Evolutionary conservation across 2,113 vertebrate genomes (phyloP).

Genomic region (Chlorocebus sabaeus): DNA sequence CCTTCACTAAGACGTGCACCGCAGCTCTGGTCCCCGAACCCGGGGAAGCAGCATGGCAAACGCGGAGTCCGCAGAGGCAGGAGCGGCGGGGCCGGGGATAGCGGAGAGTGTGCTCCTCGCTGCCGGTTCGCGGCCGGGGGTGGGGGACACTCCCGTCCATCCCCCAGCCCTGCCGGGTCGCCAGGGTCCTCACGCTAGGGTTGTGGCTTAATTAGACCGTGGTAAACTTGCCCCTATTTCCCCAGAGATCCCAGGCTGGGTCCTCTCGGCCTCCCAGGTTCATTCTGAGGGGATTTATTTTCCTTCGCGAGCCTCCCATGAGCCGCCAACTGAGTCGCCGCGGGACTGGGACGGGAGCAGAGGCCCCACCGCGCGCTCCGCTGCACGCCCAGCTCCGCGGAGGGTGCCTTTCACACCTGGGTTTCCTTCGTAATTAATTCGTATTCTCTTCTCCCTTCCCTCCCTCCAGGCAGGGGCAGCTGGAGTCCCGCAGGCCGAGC

Average conservation of each 20-base stretch:
- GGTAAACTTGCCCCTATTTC: neutral
- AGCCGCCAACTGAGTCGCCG: neutral
- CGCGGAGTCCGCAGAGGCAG: accelerated
- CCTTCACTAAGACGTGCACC: neutral
- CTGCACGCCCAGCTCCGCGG: neutral
- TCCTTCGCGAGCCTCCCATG: neutral
- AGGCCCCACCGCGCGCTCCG: neutral
- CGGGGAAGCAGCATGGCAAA: neutral
- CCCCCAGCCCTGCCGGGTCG: neutral
- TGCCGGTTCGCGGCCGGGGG: accelerated
- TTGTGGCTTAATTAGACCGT: neutral
- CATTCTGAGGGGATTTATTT: neutral
- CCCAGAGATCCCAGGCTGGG: neutral
- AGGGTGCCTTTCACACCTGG: neutral
- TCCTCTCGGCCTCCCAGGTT: neutral
- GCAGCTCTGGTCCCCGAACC: neutral
- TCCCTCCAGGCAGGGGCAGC: neutral
- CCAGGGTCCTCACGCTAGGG: neutral
- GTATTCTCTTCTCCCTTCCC: neutral
- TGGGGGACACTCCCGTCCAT: neutral
- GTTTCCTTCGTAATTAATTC: neutral
- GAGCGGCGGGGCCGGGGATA: neutral
- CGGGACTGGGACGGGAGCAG: too few species aligned
- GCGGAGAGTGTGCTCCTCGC: neutral
- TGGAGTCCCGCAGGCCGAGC: neutral